Percentiles rank a stretch among this genome's conserved stretches.
phyloP scores from a whole-genome alignment of 2,797 vertebrate species.

The Apogon talboti region DNA sequence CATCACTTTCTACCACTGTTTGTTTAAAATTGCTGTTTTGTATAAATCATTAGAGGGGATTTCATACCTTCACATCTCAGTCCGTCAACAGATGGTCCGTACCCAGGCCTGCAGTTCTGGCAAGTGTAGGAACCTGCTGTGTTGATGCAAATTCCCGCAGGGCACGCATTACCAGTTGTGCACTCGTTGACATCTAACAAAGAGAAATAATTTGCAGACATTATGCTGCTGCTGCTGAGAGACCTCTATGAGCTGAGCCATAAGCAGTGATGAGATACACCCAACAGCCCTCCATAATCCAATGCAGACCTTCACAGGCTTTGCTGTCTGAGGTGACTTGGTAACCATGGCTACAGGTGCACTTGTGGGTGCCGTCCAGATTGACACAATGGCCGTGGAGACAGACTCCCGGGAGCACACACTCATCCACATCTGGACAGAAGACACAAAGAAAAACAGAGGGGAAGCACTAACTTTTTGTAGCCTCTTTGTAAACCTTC shows the following conservation, averaged over 20 bases:
- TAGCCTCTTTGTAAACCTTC: constrained; percentile 43
- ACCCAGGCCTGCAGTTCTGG: constrained; percentile 83
- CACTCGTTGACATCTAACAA: constrained; percentile 82
- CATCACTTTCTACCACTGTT: neutral
- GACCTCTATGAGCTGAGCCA: constrained; percentile 26
- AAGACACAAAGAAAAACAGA: constrained; percentile 28
- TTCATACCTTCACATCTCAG: constrained; percentile 87
- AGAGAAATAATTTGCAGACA: constrained; percentile 62
- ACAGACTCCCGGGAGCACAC: constrained; percentile 83
- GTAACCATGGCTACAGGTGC: constrained; percentile 88
- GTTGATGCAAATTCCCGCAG: constrained; percentile 86
- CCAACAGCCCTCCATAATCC: constrained; percentile 57
- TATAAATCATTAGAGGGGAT: constrained; percentile 29
- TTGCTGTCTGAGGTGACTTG: constrained; percentile 81
- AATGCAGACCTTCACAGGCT: constrained; percentile 88
- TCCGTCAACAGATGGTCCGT: constrained; percentile 82
- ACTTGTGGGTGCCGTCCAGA: constrained; percentile 88
- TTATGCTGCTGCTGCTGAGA: constrained; percentile 48
- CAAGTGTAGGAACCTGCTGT: constrained; percentile 87
- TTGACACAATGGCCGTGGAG: constrained; percentile 88
- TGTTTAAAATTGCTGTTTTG: constrained; percentile 4
- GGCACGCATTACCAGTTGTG: constrained; percentile 76
- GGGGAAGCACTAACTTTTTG: constrained; percentile 43
- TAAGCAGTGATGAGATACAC: constrained; percentile 52
- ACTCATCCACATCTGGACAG: constrained; percentile 88